Percentiles rank a stretch among this genome's conserved stretches.
Evolutionary conservation across 2,113 vertebrate genomes (phyloP).

Genomic region (Hyla sarda): DNA sequence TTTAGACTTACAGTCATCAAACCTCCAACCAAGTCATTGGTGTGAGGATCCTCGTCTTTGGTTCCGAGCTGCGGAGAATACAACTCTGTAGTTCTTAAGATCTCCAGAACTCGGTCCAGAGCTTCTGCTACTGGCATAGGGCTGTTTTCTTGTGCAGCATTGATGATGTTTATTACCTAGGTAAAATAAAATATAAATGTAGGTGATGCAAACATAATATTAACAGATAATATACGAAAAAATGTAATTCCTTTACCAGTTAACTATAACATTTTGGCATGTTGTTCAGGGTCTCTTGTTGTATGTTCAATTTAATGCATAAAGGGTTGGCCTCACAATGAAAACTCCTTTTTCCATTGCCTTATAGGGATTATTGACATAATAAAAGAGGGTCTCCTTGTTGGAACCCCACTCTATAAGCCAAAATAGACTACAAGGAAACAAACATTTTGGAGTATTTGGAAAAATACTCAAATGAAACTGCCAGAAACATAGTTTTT

Average conservation of each 20-base stretch:
- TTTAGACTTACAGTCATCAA: conserved; percentile 88
- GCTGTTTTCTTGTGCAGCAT: conserved; percentile 93
- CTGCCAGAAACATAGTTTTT: neutral
- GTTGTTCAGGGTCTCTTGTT: neutral
- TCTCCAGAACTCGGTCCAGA: conserved; percentile 94
- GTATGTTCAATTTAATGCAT: too few species aligned
- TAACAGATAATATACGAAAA: too few species aligned
- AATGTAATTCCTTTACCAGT: too few species aligned
- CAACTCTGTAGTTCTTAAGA: conserved; percentile 93
- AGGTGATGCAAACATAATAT: neutral
- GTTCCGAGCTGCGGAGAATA: conserved; percentile 93
- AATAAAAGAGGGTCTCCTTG: too few species aligned
- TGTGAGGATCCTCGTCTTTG: conserved; percentile 95
- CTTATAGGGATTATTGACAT: too few species aligned
- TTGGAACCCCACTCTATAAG: too few species aligned
- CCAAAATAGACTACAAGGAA: neutral
- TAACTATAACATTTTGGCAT: neutral
- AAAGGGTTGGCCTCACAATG: too few species aligned
- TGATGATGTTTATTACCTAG: conserved; percentile 98
- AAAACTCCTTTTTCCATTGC: too few species aligned
- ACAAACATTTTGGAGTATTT: neutral
- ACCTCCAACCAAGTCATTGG: conserved; percentile 92
- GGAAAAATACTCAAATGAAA: neutral
- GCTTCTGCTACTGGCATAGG: conserved; percentile 92
- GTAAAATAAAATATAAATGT: neutral